These are phyloP conservation scores for Drosophila ercepeae DNA, from an alignment of 1,140 invertebrate species.

Conservation along the genomic window DNA sequence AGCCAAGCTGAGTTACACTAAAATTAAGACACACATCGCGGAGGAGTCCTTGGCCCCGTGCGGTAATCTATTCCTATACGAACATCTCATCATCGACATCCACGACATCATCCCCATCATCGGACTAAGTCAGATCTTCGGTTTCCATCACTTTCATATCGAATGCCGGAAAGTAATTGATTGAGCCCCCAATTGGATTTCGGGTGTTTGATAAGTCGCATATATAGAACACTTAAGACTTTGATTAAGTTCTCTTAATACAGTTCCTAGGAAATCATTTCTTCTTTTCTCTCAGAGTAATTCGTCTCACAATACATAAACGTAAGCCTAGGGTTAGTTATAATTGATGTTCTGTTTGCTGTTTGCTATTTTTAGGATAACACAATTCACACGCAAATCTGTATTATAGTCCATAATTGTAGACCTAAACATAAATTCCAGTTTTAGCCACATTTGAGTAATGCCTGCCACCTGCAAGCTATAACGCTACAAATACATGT, in stretches of 20 bases:
- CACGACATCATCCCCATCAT: not conserved
- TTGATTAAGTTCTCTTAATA: conserved; percentile 23
- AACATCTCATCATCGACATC: conserved; percentile 10
- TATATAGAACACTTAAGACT: conserved; percentile 15
- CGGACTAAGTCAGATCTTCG: conserved; percentile 24
- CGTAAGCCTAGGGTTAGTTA: conserved; percentile 12
- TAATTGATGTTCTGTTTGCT: conserved; percentile 18
- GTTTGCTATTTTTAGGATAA: conserved; percentile 12
- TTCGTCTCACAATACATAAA: conserved; percentile 4
- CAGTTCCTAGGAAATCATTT: conserved; percentile 39
- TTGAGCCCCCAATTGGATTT: conserved; percentile 77
- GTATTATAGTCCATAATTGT: conserved; percentile 15
- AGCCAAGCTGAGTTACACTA: conserved; percentile 69
- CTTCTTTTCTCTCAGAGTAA: conserved; percentile 10
- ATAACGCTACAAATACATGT: not conserved
- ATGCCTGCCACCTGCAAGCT: not conserved
- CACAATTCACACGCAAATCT: not conserved
- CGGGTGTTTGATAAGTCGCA: conserved; percentile 58
- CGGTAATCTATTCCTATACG: not conserved
- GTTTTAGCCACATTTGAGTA: conserved; percentile 8
- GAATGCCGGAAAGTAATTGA: conserved; percentile 77
- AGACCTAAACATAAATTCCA: conserved; percentile 5
- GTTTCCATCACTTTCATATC: conserved; percentile 32
- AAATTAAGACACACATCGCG: conserved; percentile 38
- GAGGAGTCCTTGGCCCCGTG: not conserved